Conservation (phyloP, 1,140 invertebrate genomes). For the Vanessa tameamea region DNA sequence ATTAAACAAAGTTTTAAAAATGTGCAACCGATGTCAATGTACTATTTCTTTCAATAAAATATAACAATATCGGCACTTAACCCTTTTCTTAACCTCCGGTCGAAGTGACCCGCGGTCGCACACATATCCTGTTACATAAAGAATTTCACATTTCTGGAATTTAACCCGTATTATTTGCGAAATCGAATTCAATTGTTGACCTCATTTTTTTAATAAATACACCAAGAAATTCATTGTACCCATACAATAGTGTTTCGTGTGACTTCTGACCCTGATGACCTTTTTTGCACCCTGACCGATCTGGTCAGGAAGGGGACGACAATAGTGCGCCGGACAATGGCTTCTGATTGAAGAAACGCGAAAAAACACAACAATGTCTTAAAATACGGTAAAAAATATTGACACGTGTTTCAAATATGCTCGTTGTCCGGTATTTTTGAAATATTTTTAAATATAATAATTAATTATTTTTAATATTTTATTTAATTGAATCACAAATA, state of each 20-base stretch:
- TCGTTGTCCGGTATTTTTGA: not conserved
- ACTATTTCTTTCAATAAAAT: not conserved
- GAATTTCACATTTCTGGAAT: slow-evolving; percentile 60
- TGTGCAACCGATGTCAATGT: not conserved
- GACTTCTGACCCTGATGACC: slow-evolving; percentile 66
- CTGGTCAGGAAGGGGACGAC: slow-evolving; percentile 57
- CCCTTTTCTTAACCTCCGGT: slow-evolving; percentile 34
- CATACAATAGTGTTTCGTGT: slow-evolving; percentile 43
- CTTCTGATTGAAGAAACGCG: slow-evolving; percentile 58
- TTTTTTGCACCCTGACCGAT: slow-evolving; percentile 50
- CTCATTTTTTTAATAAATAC: slow-evolving; percentile 53
- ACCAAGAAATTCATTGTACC: slow-evolving; percentile 30
- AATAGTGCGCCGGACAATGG: slow-evolving; percentile 60
- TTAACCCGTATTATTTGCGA: slow-evolving; percentile 47
- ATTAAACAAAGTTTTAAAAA: too few relatives aligned
- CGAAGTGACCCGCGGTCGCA: slow-evolving; percentile 67
- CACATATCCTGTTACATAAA: slow-evolving; percentile 65
- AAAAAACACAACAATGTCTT: slow-evolving; percentile 53
- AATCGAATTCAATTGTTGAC: slow-evolving; percentile 54
- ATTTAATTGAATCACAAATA: too few relatives aligned
- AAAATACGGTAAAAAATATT: slow-evolving; percentile 36
- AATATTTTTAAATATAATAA: too few relatives aligned
- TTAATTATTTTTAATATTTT: too few relatives aligned
- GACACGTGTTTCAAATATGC: slow-evolving; percentile 5
- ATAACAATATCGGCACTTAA: slow-evolving; percentile 33